These are phyloP conservation scores for Oncorhynchus tshawytscha DNA, from an alignment of 2,113 vertebrate species.

Conservation along the genomic window DNA sequence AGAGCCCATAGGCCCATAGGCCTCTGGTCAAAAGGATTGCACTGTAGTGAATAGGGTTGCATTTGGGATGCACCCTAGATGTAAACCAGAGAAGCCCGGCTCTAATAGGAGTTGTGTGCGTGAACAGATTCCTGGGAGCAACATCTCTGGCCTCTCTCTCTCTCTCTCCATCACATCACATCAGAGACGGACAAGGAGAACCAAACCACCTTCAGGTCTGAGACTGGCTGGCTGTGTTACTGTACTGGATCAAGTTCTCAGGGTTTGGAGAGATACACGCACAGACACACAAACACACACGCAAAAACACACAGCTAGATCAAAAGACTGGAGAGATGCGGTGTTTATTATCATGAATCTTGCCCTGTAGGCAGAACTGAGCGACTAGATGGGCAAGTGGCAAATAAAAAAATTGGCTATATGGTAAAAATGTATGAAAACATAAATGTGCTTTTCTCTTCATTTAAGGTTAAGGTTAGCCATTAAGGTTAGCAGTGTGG, in stretches of 20 bases:
- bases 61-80: slow-evolving; percentile 54
- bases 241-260: background rate
- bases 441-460: no score
- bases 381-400: no score
- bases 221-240: background rate
- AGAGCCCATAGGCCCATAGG: no score
- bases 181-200: background rate
- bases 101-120: slow-evolving; percentile 63
- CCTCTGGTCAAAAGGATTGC: no score
- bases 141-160: slow-evolving; percentile 36
- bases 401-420: no score
- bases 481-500: no score
- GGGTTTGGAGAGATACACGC: background rate
- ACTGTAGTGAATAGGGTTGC: no score
- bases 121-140: slow-evolving; percentile 54
- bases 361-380: no score
- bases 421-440: no score
- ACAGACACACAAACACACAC: background rate
- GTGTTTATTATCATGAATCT: no score
- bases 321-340: background rate
- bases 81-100: slow-evolving; percentile 61
- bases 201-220: slow-evolving; percentile 45
- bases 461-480: no score
- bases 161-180: slow-evolving; percentile 48
- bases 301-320: slow-evolving; percentile 10